Evolutionary conservation across 2,113 vertebrate genomes (phyloP).

Genomic region (Symphodus melops): DNA sequence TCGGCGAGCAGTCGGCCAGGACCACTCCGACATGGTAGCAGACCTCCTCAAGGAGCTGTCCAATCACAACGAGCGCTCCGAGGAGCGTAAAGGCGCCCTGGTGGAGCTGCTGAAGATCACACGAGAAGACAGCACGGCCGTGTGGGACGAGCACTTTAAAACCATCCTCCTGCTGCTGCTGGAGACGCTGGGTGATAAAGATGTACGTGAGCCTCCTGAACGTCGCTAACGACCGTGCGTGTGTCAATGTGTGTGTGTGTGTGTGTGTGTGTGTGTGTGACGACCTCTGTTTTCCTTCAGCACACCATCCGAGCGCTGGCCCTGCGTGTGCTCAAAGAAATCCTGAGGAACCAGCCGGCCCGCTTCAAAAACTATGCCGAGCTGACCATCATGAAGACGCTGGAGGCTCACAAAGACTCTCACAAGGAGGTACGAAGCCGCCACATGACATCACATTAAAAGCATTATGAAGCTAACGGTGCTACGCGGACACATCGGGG

Average conservation of each 20-base stretch:
- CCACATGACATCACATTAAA: too few relatives aligned
- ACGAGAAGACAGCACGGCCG: slow-evolving; percentile 92
- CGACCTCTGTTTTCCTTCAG: too few relatives aligned
- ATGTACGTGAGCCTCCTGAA: slow-evolving; percentile 79
- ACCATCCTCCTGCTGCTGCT: slow-evolving; percentile 95
- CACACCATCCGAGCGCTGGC: slow-evolving; percentile 96
- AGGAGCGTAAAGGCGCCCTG: slow-evolving; percentile 94
- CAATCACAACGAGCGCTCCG: slow-evolving; percentile 96
- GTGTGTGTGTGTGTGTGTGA: neutral
- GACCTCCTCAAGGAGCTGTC: slow-evolving; percentile 98
- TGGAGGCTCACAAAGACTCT: slow-evolving; percentile 98
- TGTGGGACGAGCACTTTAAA: slow-evolving; percentile 99
- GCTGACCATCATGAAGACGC: slow-evolving; percentile 98
- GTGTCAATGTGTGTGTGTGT: neutral
- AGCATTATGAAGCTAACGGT: too few relatives aligned
- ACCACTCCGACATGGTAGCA: slow-evolving; percentile 94
- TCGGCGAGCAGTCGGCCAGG: slow-evolving; percentile 83
- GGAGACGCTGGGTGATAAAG: slow-evolving; percentile 97
- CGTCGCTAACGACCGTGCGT: neutral
- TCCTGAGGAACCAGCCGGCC: slow-evolving; percentile 95
- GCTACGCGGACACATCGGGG: too few relatives aligned
- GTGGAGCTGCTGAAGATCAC: slow-evolving; percentile 97
- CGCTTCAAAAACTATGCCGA: slow-evolving; percentile 99
- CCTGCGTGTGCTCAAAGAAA: slow-evolving; percentile 93
- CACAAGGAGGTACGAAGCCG: slow-evolving; percentile 91